Evolutionary conservation across 2,797 vertebrate species (phyloP).

Genomic region (Acanthis flammea): DNA sequence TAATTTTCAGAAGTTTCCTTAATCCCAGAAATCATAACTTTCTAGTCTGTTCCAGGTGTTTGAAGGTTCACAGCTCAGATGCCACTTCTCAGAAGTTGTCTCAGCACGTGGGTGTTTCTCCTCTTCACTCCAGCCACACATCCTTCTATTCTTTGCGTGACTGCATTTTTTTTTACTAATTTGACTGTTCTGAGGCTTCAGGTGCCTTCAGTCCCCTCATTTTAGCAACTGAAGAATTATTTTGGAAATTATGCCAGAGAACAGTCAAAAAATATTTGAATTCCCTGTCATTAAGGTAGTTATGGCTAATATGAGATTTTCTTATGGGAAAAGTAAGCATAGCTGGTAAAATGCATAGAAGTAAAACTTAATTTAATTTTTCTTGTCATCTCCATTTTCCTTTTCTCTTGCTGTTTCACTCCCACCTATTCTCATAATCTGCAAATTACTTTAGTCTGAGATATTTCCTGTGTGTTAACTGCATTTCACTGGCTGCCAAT

Average conservation of each 20-base stretch:
- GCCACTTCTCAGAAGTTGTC: not conserved
- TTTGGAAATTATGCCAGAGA: not conserved
- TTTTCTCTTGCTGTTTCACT: not conserved
- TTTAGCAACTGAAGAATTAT: not conserved
- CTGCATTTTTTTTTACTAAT: not conserved
- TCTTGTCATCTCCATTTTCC: not conserved
- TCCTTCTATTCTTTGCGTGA: not conserved
- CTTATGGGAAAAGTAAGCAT: not conserved
- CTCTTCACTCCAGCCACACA: not conserved
- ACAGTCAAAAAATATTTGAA: not conserved
- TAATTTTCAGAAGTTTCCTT: not conserved
- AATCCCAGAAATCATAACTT: not conserved
- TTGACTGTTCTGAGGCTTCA: not conserved
- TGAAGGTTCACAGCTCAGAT: not conserved
- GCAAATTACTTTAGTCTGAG: not conserved
- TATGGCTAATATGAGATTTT: not conserved
- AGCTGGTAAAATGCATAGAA: not conserved
- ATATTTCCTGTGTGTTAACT: not conserved
- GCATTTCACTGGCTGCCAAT: conserved; percentile 33
- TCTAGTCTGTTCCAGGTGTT: not conserved
- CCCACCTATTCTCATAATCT: not conserved
- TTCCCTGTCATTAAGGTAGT: not conserved
- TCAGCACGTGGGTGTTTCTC: not conserved
- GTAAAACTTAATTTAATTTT: not conserved
- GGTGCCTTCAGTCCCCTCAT: not conserved